Conservation (phyloP, 2,113 vertebrate species). For the Chamaea fasciata region DNA sequence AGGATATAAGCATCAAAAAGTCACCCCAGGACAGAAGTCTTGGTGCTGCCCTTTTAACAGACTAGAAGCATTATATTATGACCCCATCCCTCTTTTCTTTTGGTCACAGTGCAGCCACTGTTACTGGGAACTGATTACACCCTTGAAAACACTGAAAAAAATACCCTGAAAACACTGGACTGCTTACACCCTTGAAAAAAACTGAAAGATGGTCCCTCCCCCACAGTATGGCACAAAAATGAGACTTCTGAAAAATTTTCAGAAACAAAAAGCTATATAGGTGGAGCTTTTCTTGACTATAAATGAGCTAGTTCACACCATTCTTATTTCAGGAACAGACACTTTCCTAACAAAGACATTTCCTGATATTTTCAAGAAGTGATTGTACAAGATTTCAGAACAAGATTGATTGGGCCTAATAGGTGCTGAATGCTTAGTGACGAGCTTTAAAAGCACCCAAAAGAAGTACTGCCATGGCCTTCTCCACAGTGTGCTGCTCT, state of each 20-base stretch:
- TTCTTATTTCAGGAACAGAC: neutral
- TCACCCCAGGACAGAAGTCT: neutral
- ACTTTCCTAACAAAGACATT: neutral
- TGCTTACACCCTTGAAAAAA: neutral
- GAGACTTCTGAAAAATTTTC: neutral
- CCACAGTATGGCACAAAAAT: neutral
- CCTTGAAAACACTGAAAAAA: neutral
- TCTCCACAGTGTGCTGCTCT: neutral
- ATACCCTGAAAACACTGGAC: too few species aligned
- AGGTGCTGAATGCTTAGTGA: neutral
- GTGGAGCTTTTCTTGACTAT: neutral
- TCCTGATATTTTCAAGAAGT: neutral
- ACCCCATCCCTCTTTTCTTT: neutral
- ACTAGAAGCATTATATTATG: neutral
- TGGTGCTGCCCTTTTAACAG: neutral
- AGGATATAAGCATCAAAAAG: too few species aligned
- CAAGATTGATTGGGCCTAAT: neutral
- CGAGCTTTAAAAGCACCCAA: neutral
- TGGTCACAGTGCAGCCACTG: neutral
- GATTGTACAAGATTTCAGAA: neutral
- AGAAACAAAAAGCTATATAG: neutral
- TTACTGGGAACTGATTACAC: neutral
- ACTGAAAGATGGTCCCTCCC: neutral
- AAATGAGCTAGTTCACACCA: neutral
- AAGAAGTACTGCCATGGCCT: neutral